These are phyloP conservation scores for Theodoxus fluviatilis DNA, from an alignment of 2,888 invertebrate genomes.

Conservation along the genomic window DNA sequence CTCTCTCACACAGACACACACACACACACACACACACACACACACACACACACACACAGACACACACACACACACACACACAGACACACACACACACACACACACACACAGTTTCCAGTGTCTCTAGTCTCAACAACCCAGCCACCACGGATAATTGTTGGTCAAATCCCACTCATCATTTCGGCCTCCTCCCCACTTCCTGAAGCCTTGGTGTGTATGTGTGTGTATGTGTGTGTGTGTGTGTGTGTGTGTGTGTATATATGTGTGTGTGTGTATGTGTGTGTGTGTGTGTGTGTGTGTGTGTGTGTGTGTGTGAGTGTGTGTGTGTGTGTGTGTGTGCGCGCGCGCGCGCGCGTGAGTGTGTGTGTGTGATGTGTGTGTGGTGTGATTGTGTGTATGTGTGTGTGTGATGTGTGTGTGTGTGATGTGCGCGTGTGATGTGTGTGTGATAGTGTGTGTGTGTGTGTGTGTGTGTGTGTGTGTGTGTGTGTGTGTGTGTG, in stretches of 20 bases:
- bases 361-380: background rate
- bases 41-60: constrained; percentile 16
- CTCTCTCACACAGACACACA: background rate
- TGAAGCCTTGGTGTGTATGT: too few species aligned
- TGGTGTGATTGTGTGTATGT: background rate
- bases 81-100: background rate
- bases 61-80: background rate
- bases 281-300: background rate
- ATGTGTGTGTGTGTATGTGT: too few species aligned
- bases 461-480: constrained; percentile 7
- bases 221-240: constrained; percentile 17
- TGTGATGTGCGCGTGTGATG: background rate
- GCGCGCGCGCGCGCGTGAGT: background rate
- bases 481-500: too few species aligned
- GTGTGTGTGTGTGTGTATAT: constrained; percentile 17
- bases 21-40: background rate
- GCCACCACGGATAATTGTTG: too few species aligned
- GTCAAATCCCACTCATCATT: too few species aligned
- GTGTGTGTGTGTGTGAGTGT: background rate
- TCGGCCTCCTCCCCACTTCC: too few species aligned
- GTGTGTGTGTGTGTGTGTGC: background rate
- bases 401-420: too few species aligned
- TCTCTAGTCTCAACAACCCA: too few species aligned
- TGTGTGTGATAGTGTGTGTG: background rate
- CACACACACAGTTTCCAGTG: background rate